phyloP scores from a whole-genome alignment of 2,888 invertebrate species.

The Monochamus alternatus region DNA sequence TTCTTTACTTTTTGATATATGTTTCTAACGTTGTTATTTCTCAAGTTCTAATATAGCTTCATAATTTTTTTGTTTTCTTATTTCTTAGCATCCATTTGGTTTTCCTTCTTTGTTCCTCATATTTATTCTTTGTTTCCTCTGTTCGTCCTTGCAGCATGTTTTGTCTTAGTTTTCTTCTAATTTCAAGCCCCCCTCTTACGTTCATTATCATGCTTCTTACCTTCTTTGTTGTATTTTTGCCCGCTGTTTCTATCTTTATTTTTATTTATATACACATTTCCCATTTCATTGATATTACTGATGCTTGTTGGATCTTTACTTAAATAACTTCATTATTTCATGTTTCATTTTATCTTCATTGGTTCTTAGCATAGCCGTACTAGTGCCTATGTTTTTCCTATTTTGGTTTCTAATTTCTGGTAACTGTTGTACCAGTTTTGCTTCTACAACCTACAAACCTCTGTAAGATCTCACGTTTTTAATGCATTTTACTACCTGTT shows the following conservation, averaged over 20 bases:
- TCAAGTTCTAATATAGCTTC: too few species aligned
- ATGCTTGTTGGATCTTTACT: neutral
- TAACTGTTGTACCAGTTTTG: too few species aligned
- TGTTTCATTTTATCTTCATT: neutral
- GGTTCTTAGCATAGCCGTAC: neutral
- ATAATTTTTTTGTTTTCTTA: too few species aligned
- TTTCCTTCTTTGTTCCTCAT: too few species aligned
- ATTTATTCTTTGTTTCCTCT: too few species aligned
- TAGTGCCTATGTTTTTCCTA: neutral
- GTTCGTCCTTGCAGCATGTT: too few species aligned
- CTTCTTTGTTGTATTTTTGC: neutral
- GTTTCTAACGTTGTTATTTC: too few species aligned
- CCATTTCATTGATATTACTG: neutral
- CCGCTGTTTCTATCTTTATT: neutral
- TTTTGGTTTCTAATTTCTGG: neutral
- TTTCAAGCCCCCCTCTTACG: too few species aligned
- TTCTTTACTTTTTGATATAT: too few species aligned
- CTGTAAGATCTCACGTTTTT: neutral
- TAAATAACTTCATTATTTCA: neutral
- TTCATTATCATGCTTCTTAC: neutral
- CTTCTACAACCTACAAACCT: neutral
- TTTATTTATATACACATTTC: neutral
- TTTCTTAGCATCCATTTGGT: too few species aligned
- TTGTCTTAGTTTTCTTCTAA: too few species aligned
- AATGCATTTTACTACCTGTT: neutral